Conservation (phyloP, 2,797 vertebrate species). For the Eulemur coronatus region DNA sequence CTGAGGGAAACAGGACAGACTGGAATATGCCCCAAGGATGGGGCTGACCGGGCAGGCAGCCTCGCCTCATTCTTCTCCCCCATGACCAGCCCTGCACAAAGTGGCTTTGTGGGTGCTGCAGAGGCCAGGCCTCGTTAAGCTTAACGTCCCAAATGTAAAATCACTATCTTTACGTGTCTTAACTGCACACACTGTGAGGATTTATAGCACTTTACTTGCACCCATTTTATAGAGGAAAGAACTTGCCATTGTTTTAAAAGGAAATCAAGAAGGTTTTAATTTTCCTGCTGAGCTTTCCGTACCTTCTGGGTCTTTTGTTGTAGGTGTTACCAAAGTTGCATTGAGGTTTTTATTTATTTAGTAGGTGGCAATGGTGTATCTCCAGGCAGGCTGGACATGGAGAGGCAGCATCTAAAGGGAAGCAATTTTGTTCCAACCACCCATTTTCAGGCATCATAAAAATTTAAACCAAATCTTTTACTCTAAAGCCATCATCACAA, state of each 20-base stretch:
- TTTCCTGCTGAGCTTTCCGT: neutral
- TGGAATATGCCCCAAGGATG: neutral
- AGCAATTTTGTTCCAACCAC: neutral
- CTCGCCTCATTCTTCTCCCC: neutral
- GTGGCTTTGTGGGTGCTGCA: neutral
- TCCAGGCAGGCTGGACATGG: neutral
- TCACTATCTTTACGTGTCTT: accelerated
- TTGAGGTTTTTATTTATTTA: neutral
- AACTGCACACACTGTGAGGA: accelerated
- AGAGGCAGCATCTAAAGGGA: neutral
- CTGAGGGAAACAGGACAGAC: neutral
- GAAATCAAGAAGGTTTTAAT: neutral
- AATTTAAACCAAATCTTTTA: neutral
- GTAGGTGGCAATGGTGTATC: neutral
- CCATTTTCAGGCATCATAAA: neutral
- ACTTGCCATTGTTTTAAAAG: neutral
- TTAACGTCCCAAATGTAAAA: neutral
- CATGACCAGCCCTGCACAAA: neutral
- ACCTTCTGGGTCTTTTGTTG: neutral
- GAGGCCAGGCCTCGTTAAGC: neutral
- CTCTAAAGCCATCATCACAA: neutral
- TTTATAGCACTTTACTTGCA: no score
- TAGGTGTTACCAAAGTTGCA: neutral
- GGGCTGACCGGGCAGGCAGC: accelerated
- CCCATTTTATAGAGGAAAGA: neutral